Percentiles rank a stretch among this genome's conserved stretches.
These are phyloP conservation scores for Aromia moschata DNA, from an alignment of 2,888 invertebrate genomes.

Conservation along the genomic window DNA sequence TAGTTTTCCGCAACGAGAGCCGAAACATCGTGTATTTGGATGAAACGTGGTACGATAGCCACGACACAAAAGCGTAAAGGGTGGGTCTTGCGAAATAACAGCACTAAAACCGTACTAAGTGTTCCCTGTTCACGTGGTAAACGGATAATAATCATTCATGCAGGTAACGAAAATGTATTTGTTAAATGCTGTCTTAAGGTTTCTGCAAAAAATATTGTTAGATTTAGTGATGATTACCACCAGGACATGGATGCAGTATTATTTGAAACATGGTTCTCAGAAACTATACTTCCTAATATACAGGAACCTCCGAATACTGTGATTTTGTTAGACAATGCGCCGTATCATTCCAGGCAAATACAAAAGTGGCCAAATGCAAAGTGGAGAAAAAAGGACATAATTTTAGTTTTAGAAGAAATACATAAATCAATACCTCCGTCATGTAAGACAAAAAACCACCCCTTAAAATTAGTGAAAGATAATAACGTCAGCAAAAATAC, in stretches of 20 bases:
- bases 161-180: background rate
- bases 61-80: background rate
- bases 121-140: background rate
- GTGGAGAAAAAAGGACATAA: no score
- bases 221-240: background rate
- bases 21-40: background rate
- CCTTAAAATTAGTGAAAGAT: no score
- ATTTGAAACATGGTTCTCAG: background rate
- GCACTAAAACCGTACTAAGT: background rate
- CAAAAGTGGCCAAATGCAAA: no score
- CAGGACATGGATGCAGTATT: background rate
- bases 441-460: no score
- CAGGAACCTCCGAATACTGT: no score
- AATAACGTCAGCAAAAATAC: no score
- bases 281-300: background rate
- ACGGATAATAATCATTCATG: background rate
- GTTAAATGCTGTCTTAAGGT: background rate
- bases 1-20: no score
- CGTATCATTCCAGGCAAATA: no score
- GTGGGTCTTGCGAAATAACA: no score
- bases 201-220: background rate
- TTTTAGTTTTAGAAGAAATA: no score
- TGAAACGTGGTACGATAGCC: background rate
- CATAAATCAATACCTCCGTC: no score
- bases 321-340: no score